Base-by-base conservation (phyloP, 2,113 vertebrate species). In the Tyrannus savana region DNA sequence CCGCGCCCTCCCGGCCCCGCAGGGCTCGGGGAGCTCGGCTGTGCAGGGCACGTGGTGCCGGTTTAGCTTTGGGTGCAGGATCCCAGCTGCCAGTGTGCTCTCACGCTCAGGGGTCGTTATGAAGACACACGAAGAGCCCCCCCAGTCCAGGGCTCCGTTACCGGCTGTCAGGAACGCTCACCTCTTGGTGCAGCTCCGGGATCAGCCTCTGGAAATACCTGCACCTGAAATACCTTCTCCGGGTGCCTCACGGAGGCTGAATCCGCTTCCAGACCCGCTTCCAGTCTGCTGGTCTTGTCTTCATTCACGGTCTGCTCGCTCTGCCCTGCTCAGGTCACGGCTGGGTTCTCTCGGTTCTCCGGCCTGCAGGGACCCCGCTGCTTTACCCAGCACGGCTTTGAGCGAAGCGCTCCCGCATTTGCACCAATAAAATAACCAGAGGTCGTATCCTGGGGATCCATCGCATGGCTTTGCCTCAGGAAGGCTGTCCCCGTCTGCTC, bases 81-180 rank as follows among this genome's bases (percentile, higher is more conserved):
- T 39, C 21, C n/a, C 4, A 0, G 14, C 53, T 44, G 12, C 9
- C n/a, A 12, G 3, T 3, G 21, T 8, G 4, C 22, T 42, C 5
- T 7, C 3, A 0, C 25, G 23, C 50, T 33, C n/a, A 8, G 24
- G 37, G 21, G 17, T 35, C 4, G 0, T 19, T 12, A 6, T 3
- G 22, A 72, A 56, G 35, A 46, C 41, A 17, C 2, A 19, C 28
- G 23, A 15, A 33, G 19, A n/a, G 7, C 37, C 35, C 49, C 44
- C 44, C 42, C 30, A 4, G 55, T 33, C 18, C 42, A 2, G 6
- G n/a, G 17, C 60, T 68, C 10, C 8, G 8, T 63, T 24, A 23
- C 31, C 35, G 33, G 28, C 24, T 18, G 1, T 14, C 47, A 67
- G 7, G 64, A 62, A 23, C 30, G 9, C 37, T 67, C 13, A 0